A percentile compares a stretch with the other conserved stretches of the same genome.
These are phyloP conservation scores for Agrypnus murinus DNA, from an alignment of 2,888 invertebrate genomes.

Conservation along the genomic window DNA sequence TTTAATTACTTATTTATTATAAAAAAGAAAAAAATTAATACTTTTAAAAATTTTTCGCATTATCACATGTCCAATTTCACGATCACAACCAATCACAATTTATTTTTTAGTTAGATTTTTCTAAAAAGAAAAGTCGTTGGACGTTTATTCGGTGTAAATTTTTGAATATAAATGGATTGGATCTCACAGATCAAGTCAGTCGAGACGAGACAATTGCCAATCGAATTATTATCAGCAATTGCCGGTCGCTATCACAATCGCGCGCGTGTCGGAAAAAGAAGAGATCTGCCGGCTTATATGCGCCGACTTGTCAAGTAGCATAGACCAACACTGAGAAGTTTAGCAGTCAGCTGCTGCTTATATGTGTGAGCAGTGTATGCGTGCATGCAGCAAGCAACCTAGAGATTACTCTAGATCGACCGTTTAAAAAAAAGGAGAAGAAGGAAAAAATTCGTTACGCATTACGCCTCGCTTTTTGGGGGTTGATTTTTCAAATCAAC, in stretches of 20 bases:
- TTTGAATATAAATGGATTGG: constrained; percentile 39
- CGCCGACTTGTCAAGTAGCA: constrained; percentile 56
- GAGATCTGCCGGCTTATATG: constrained; percentile 56
- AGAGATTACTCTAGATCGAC: constrained; percentile 57
- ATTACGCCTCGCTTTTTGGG: constrained; percentile 22
- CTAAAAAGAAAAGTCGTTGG: constrained; percentile 9
- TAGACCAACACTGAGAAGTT: constrained; percentile 63
- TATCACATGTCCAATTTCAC: constrained; percentile 39
- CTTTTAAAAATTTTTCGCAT: constrained; percentile 25
- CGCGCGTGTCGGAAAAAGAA: constrained; percentile 57
- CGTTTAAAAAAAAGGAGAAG: constrained; percentile 60
- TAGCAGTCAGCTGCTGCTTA: constrained; percentile 61
- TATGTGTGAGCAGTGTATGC: constrained; percentile 63
- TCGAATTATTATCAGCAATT: constrained; percentile 52
- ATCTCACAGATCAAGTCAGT: constrained; percentile 46
- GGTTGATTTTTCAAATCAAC: constrained; percentile 33
- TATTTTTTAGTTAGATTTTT: constrained; percentile 24
- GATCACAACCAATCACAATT: constrained; percentile 40
- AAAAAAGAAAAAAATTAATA: constrained; percentile 26
- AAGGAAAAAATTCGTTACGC: constrained; percentile 49
- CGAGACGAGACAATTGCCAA: constrained; percentile 51
- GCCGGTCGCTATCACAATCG: constrained; percentile 55
- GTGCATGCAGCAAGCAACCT: constrained; percentile 57
- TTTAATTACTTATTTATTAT: constrained; percentile 7
- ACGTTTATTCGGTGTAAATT: constrained; percentile 32